Evolutionary conservation across 2,888 invertebrate species (phyloP).

Genomic region (Lycocerus yunnanus): DNA sequence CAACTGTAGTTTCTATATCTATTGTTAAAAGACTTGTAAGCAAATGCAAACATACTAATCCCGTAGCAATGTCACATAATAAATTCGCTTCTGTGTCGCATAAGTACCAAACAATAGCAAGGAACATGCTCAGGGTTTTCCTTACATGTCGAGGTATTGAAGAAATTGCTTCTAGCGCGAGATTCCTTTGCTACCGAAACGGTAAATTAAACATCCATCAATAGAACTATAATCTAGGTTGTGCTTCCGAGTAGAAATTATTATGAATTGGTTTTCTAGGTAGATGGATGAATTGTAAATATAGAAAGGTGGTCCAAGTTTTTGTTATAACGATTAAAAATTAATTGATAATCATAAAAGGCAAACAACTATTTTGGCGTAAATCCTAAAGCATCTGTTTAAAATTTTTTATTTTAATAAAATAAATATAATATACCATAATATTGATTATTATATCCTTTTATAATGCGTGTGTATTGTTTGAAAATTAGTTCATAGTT

Average conservation of each 20-base stretch:
- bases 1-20: conserved; percentile 12
- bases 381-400: too few species aligned
- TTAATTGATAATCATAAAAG: neutral
- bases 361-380: neutral
- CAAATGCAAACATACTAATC: conserved; percentile 36
- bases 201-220: conserved; percentile 52
- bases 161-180: conserved; percentile 38
- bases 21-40: conserved; percentile 27
- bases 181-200: conserved; percentile 35
- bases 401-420: too few species aligned
- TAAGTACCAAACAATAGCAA: conserved; percentile 45
- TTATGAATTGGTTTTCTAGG: conserved; percentile 29
- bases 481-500: too few species aligned
- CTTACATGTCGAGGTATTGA: conserved; percentile 27
- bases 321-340: neutral
- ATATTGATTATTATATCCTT: too few species aligned
- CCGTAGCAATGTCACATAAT: conserved; percentile 43
- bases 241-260: conserved; percentile 40
- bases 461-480: too few species aligned
- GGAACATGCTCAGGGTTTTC: conserved; percentile 40
- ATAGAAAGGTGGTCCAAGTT: conserved; percentile 6
- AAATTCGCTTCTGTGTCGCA: conserved; percentile 42
- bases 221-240: conserved; percentile 41
- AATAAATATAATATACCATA: too few species aligned
- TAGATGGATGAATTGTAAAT: conserved; percentile 19